A percentile compares a stretch with the other conserved stretches of the same genome.
Conservation (phyloP, 2,113 vertebrate species). For the Amphiprion percula region DNA sequence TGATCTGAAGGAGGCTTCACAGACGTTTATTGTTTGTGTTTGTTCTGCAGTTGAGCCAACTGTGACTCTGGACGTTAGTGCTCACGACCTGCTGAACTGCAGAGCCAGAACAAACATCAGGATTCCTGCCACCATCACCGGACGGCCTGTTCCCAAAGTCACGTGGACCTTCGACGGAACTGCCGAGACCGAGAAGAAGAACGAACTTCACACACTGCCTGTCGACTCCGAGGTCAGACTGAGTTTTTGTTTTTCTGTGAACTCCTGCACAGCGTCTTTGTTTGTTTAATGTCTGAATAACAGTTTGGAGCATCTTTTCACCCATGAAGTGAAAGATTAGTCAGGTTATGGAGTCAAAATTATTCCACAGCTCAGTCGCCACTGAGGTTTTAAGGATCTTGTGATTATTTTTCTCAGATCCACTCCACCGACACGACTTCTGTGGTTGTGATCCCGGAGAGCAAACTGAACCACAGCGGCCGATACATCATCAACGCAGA, state of each 20-base stretch:
- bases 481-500: slow-evolving; percentile 94
- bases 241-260: neutral
- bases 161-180: slow-evolving; percentile 96
- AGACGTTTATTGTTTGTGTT: neutral
- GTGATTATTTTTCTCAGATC: slow-evolving; percentile 79
- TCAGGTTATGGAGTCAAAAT: no score
- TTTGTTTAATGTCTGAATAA: no score
- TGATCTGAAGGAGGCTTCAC: no score
- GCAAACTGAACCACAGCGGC: slow-evolving; percentile 92
- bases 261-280: no score
- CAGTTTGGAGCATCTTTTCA: no score
- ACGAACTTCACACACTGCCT: slow-evolving; percentile 92
- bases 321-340: no score
- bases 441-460: slow-evolving; percentile 87
- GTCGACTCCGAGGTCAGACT: slow-evolving; percentile 90
- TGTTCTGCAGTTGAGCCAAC: slow-evolving; percentile 89
- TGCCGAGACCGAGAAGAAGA: slow-evolving; percentile 91
- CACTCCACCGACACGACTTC: slow-evolving; percentile 90
- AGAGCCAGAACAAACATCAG: slow-evolving; percentile 90
- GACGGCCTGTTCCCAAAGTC: slow-evolving; percentile 92
- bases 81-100: slow-evolving; percentile 89
- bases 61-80: slow-evolving; percentile 89
- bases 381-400: no score
- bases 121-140: slow-evolving; percentile 90
- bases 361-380: no score